Base-by-base conservation (phyloP, 1,140 invertebrate species). In the Drosophila kanapiae region DNA sequence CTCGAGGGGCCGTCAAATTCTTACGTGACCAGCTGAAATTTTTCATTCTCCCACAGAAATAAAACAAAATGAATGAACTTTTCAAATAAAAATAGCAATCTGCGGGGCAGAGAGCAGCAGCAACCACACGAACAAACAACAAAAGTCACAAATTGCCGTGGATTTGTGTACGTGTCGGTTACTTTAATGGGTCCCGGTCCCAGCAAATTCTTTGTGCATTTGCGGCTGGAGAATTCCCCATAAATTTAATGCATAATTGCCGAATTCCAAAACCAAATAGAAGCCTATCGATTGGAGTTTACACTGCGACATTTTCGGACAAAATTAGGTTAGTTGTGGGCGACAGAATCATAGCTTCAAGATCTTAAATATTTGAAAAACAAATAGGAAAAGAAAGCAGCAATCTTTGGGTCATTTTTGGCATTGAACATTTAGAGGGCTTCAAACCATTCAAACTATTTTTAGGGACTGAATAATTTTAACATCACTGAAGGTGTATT, bases 41-140 rank as follows among this genome's bases (percentile, higher is more conserved):
- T 80, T 87, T 87, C 74, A 90, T 90, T 81, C 84, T 58, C 31
- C 69, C 69, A 71, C 58, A 70, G 48, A 75, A 87, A 87, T 83
- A 80, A 88, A 83, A 70, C 53, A 82, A 80, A 88, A 88, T 88
- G 85, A 84, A 84, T 88, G 76, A 88, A 87, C 77, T 87, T 87
- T 87, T 87, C 84, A 88, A 90, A 87, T 87, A 87, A 87, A 86
- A 88, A 80, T 70, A 53, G 76, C 84, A 88, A 88, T 87, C 80
- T 90, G 53, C 60, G 40, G 33, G 40, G 14, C 42, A 37, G 53
- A 48, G 56, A 59, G 38, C 71, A 45, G 23, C 35, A 43, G 53
- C 11, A 60, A 51, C 43, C 64, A 69, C 47, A 65, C 47, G 56
- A 45, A 64, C 60, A 82, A 71, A 59, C 57, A 67, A 68, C 58